These are phyloP conservation scores for Cheilosia vernalis DNA, from an alignment of 2,888 invertebrate genomes.

Conservation along the genomic window DNA sequence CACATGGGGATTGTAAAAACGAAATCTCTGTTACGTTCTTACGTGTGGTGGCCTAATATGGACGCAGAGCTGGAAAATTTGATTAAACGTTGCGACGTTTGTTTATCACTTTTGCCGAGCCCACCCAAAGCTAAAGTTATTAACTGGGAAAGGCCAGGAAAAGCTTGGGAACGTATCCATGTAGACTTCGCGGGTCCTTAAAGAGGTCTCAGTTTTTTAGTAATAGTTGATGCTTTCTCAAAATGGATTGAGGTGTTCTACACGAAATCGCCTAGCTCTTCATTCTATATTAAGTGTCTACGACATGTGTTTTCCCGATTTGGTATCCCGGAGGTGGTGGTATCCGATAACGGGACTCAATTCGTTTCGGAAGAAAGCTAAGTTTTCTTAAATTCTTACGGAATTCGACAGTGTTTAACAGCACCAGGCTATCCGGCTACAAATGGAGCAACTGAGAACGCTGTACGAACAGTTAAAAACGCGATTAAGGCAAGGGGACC, in stretches of 20 bases:
- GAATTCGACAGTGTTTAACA: constrained; percentile 42
- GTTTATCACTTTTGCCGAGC: constrained; percentile 20
- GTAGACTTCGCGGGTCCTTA: constrained; percentile 82
- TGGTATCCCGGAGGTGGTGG: constrained; percentile 76
- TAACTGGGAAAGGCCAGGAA: constrained; percentile 69
- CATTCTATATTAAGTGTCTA: neutral
- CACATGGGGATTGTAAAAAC: constrained; percentile 69
- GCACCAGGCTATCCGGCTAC: constrained; percentile 59
- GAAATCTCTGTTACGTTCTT: constrained; percentile 52
- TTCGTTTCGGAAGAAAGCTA: constrained; percentile 56
- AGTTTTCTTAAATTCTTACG: constrained; percentile 35
- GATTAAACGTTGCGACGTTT: constrained; percentile 37
- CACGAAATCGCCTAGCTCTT: constrained; percentile 19
- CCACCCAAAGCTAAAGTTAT: constrained; percentile 32
- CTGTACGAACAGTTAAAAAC: constrained; percentile 54
- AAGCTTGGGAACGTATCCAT: constrained; percentile 80
- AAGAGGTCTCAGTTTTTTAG: constrained; percentile 77
- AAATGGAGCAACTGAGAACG: constrained; percentile 52
- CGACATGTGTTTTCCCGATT: constrained; percentile 55
- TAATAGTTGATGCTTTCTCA: constrained; percentile 80
- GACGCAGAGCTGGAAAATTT: constrained; percentile 49
- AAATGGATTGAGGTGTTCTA: constrained; percentile 81
- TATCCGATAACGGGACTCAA: too few species aligned
- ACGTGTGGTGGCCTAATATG: constrained; percentile 69
- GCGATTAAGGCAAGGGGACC: constrained; percentile 41